A percentile compares a stretch with the other conserved stretches of the same genome.
These are phyloP conservation scores for Python bivittatus DNA, from an alignment of 2,113 vertebrate genomes.

Conservation along the genomic window DNA sequence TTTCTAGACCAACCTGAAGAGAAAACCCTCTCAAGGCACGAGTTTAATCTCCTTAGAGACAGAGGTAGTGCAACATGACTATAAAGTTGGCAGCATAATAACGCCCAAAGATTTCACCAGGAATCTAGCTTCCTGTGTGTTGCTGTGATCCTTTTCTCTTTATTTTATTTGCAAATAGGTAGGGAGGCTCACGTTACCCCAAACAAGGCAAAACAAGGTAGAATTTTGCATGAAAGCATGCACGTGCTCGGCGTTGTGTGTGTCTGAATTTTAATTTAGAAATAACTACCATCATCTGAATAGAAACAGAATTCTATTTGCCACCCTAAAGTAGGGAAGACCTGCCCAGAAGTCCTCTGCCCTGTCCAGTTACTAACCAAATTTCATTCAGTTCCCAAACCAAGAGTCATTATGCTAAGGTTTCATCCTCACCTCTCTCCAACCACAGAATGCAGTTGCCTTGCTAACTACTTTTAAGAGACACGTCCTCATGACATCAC, in stretches of 20 bases:
- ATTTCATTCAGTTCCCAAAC: neutral
- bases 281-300: neutral
- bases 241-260: neutral
- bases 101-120: neutral
- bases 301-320: neutral
- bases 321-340: neutral
- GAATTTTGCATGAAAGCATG: neutral
- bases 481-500: neutral
- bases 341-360: neutral
- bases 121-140: neutral
- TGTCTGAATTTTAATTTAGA: neutral
- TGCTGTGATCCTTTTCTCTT: neutral
- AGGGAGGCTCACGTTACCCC: neutral
- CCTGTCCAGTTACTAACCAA: neutral
- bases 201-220: neutral
- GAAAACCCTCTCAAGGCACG: neutral
- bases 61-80: neutral
- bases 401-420: neutral
- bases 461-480: neutral
- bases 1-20: neutral
- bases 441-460: neutral
- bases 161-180: neutral
- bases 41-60: constrained; percentile 4
- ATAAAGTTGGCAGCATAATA: neutral
- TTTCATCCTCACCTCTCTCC: too few relatives aligned